Percentiles rank a stretch among this genome's conserved stretches.
Evolutionary conservation across 2,888 invertebrate genomes (phyloP).

Genomic region (Cerastis rubricosa): DNA sequence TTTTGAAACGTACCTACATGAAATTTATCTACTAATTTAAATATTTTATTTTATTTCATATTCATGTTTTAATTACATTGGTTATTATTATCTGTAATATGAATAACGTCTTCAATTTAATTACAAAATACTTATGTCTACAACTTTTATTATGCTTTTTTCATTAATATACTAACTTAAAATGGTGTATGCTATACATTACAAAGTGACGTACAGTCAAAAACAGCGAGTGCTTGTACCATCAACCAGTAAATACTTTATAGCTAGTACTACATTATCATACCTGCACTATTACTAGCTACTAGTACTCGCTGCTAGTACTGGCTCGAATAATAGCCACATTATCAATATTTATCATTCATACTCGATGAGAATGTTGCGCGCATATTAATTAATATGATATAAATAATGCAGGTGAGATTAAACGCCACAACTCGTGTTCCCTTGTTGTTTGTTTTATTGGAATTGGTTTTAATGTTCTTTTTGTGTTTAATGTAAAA

Average conservation of each 20-base stretch:
- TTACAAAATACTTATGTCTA: background rate
- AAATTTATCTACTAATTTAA: background rate
- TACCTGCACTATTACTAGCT: conserved; percentile 35
- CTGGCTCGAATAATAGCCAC: conserved; percentile 42
- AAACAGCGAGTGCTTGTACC: background rate
- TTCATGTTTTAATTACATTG: background rate
- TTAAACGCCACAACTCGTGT: conserved; percentile 48
- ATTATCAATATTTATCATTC: conserved; percentile 65
- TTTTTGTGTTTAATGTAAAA: background rate
- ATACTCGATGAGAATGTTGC: conserved; percentile 58
- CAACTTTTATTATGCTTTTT: background rate
- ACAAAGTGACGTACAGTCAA: background rate
- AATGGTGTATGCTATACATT: background rate
- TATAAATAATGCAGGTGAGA: conserved; percentile 61
- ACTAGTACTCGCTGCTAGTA: conserved; percentile 15
- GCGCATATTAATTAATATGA: conserved; percentile 64
- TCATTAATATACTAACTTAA: no score
- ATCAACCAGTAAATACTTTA: conserved; percentile 16
- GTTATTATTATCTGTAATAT: background rate
- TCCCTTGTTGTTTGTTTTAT: conserved; percentile 42
- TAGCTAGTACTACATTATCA: conserved; percentile 46
- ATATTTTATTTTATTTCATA: background rate
- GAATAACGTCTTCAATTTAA: background rate
- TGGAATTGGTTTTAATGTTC: conserved; percentile 35
- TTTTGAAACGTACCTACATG: background rate